Evolutionary conservation across 2,797 vertebrate genomes (phyloP).

Genomic region (Galagoides demidoff): DNA sequence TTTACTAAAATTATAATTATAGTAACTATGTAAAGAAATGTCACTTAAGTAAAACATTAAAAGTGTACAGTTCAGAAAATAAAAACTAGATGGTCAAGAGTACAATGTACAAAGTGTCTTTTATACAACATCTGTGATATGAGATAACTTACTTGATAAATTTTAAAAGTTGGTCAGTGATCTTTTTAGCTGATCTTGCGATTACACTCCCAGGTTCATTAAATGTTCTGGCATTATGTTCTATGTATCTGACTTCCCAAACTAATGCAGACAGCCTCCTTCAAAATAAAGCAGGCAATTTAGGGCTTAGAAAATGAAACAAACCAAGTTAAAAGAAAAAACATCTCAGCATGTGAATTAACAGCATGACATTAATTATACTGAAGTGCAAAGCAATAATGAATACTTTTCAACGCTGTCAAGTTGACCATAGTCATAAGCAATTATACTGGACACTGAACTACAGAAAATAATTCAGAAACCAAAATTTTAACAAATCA

Average conservation of each 20-base stretch:
- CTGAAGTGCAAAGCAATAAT: not conserved
- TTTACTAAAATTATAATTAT: conserved; percentile 44
- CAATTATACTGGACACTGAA: not conserved
- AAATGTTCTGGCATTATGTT: conserved; percentile 96
- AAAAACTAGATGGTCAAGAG: not conserved
- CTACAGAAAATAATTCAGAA: not conserved
- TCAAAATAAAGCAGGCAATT: conserved; percentile 68
- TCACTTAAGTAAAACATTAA: not conserved
- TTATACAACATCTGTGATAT: not conserved
- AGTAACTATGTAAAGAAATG: conserved; percentile 4
- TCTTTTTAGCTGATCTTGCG: conserved; percentile 95
- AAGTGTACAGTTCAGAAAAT: not conserved
- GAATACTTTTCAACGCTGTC: not conserved
- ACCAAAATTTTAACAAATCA: not conserved
- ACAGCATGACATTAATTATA: not conserved
- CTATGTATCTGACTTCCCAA: conserved; percentile 97
- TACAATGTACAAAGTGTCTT: not conserved
- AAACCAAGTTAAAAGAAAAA: not conserved
- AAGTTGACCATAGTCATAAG: not conserved
- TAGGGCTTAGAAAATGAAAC: conserved; percentile 43
- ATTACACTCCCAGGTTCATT: conserved; percentile 98
- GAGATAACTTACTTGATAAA: conserved; percentile 93
- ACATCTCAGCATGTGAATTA: not conserved
- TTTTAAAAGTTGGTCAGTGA: conserved; percentile 94
- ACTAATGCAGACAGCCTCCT: conserved; percentile 96